Percentiles rank a stretch among this genome's conserved stretches.
phyloP scores from a whole-genome alignment of 2,797 vertebrate genomes.

The Enteromius radiatus region DNA sequence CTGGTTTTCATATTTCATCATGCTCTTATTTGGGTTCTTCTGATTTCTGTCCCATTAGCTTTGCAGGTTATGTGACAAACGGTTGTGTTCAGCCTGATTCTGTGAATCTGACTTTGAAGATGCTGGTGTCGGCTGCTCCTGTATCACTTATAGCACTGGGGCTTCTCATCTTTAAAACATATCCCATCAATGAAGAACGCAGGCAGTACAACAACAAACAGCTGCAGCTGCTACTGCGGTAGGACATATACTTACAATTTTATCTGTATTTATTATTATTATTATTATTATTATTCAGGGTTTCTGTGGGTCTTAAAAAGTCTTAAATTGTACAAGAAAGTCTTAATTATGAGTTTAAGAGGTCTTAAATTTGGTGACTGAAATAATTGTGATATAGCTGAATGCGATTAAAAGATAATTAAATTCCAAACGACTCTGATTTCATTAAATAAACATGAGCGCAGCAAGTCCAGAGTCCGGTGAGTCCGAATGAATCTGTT shows the following conservation, averaged over 20 bases:
- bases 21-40: neutral
- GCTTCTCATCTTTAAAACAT: slow-evolving; percentile 87
- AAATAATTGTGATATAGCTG: no score
- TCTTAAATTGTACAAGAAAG: no score
- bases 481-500: no score
- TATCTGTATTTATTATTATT: no score
- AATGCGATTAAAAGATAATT: no score
- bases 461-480: no score
- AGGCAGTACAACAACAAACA: slow-evolving; percentile 84
- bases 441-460: no score
- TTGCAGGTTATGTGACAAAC: slow-evolving; percentile 87
- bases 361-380: no score
- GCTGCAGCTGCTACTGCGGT: slow-evolving; percentile 77
- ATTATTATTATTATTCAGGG: no score
- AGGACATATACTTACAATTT: neutral
- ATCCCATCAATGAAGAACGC: slow-evolving; percentile 90
- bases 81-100: slow-evolving; percentile 82
- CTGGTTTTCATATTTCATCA: neutral
- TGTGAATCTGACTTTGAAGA: slow-evolving; percentile 88
- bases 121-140: slow-evolving; percentile 87
- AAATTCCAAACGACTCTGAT: no score
- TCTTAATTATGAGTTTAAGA: no score
- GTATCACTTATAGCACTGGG: slow-evolving; percentile 86
- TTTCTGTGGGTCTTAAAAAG: no score
- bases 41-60: slow-evolving; percentile 73